Percentiles rank a stretch among this genome's conserved stretches.
phyloP scores from a whole-genome alignment of 1,140 invertebrate genomes.

The Eueides isabella region DNA sequence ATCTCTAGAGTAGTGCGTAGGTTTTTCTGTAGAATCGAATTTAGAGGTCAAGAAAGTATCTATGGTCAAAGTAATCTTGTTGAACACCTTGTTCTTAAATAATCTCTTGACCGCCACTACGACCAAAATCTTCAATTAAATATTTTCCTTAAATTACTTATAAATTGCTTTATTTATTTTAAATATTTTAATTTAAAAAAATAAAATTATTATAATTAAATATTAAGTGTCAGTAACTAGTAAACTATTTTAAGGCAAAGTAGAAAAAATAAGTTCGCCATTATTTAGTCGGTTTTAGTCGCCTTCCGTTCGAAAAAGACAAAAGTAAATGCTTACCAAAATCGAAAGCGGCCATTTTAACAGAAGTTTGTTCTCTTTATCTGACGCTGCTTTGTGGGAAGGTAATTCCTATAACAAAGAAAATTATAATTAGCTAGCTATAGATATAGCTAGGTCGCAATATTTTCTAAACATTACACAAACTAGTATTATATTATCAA shows the following conservation, averaged over 20 bases:
- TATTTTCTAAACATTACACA: too few species aligned
- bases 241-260: conserved; percentile 19
- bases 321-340: not conserved
- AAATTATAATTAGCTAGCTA: not conserved
- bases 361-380: not conserved
- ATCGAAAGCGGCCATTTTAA: not conserved
- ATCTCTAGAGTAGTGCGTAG: not conserved
- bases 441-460: too few species aligned
- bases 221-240: not conserved
- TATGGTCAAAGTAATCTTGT: conserved; percentile 4
- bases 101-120: not conserved
- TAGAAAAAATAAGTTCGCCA: not conserved
- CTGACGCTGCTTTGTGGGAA: not conserved
- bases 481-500: too few species aligned
- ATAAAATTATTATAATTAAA: not conserved
- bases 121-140: not conserved
- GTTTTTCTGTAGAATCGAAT: not conserved
- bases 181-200: not conserved
- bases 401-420: not conserved
- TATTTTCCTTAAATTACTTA: not conserved
- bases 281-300: conserved; percentile 15
- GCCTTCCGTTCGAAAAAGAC: not conserved
- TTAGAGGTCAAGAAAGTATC: conserved; percentile 7
- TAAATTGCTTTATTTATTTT: not conserved
- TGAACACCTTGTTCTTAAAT: conserved; percentile 7